Evolutionary conservation across 64 coral and sea anemone species (phyloP).

Genomic region (Actinia tenebrosa): DNA sequence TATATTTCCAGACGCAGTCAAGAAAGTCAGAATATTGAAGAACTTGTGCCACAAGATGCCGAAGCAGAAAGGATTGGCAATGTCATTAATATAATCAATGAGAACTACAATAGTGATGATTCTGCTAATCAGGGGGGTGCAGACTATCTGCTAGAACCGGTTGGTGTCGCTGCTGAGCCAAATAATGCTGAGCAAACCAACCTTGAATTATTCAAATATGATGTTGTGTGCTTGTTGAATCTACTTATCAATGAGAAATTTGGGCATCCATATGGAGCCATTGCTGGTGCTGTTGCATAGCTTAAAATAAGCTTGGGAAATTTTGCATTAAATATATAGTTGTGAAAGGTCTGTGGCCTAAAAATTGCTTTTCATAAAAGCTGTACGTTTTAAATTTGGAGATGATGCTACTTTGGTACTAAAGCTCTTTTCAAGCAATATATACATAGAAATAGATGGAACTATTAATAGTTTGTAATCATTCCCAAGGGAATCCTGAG

Average conservation of each 20-base stretch:
- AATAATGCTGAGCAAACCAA: conserved; percentile 27
- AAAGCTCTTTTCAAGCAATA: no score
- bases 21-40: conserved; percentile 17
- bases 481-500: no score
- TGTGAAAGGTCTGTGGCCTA: no score
- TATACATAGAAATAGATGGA: no score
- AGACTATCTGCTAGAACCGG: neutral
- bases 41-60: neutral
- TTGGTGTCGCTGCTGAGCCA: conserved; percentile 16
- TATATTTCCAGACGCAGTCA: neutral
- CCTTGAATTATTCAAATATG: conserved; percentile 45
- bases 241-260: conserved; percentile 61
- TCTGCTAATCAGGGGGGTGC: neutral
- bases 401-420: no score
- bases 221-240: conserved; percentile 36
- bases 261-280: conserved; percentile 60
- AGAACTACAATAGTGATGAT: neutral
- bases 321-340: no score
- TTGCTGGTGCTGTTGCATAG: conserved; percentile 57
- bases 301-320: neutral
- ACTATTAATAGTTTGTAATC: no score
- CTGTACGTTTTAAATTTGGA: no score
- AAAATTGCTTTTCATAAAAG: no score
- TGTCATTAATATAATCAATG: neutral
- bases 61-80: neutral